Conservation (phyloP, 2,797 vertebrate genomes). For the Thunnus albacares region DNA sequence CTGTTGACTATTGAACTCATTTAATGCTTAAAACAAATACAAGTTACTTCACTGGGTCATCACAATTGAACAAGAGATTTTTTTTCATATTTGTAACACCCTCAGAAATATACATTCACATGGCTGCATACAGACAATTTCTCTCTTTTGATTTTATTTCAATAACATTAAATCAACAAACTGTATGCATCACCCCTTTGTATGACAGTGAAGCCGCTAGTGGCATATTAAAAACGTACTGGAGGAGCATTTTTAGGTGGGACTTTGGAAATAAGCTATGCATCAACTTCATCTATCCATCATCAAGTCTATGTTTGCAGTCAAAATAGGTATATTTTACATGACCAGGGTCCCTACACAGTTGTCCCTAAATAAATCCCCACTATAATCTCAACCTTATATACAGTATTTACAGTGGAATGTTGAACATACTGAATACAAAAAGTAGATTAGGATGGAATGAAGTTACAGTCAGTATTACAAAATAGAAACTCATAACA, state of each 20-base stretch:
- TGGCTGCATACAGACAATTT: conserved; percentile 83
- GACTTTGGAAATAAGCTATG: conserved; percentile 81
- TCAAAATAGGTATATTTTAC: conserved; percentile 79
- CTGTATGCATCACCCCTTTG: conserved; percentile 70
- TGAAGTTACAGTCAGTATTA: conserved; percentile 79
- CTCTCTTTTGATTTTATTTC: conserved; percentile 78
- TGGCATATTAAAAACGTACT: conserved; percentile 77
- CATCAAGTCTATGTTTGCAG: conserved; percentile 72
- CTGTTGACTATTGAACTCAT: conserved; percentile 87
- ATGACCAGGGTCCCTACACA: conserved; percentile 70
- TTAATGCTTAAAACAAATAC: conserved; percentile 90
- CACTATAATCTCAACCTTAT: conserved; percentile 82
- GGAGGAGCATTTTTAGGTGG: conserved; percentile 71
- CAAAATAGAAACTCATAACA: conserved; percentile 78
- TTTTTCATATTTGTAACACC: conserved; percentile 83
- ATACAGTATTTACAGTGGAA: conserved; percentile 89
- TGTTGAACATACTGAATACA: conserved; percentile 82
- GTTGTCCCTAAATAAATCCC: conserved; percentile 79
- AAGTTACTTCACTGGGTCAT: conserved; percentile 89
- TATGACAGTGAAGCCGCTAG: conserved; percentile 77
- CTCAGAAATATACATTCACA: conserved; percentile 89
- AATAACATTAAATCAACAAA: conserved; percentile 75
- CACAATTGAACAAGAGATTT: conserved; percentile 86
- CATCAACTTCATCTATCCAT: conserved; percentile 69
- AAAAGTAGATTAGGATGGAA: conserved; percentile 84